These are phyloP conservation scores for Piprites chloris DNA, from an alignment of 2,113 vertebrate species.

Conservation along the genomic window DNA sequence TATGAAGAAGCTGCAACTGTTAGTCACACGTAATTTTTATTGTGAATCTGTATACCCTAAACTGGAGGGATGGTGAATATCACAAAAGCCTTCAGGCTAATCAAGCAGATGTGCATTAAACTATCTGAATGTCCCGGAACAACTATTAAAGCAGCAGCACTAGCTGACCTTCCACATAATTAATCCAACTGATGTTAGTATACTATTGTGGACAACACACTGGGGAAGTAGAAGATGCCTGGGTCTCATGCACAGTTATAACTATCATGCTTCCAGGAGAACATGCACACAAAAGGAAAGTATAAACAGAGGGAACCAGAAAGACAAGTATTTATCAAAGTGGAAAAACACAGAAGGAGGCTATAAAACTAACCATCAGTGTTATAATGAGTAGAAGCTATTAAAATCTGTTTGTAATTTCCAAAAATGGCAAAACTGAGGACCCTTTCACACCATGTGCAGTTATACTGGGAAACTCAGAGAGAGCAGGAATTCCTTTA, in stretches of 20 bases:
- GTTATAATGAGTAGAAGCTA: neutral
- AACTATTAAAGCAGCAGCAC: neutral
- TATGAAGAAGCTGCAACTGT: neutral
- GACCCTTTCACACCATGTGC: neutral
- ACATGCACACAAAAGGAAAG: neutral
- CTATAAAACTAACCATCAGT: neutral
- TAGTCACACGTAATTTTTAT: neutral
- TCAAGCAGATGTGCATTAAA: neutral
- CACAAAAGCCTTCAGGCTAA: accelerated
- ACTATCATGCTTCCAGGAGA: neutral
- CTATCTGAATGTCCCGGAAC: neutral
- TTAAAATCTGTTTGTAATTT: neutral
- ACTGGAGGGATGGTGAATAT: neutral
- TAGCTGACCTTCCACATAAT: neutral
- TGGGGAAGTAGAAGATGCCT: neutral
- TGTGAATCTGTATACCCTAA: neutral
- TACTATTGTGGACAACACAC: neutral
- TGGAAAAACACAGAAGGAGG: neutral
- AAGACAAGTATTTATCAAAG: neutral
- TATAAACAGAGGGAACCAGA: neutral
- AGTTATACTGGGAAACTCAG: neutral
- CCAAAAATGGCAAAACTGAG: neutral
- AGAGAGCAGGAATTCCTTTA: neutral
- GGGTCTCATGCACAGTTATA: neutral
- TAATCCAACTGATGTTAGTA: neutral